phyloP scores from a whole-genome alignment of 2,888 invertebrate genomes.

The Cheilosia soror region DNA sequence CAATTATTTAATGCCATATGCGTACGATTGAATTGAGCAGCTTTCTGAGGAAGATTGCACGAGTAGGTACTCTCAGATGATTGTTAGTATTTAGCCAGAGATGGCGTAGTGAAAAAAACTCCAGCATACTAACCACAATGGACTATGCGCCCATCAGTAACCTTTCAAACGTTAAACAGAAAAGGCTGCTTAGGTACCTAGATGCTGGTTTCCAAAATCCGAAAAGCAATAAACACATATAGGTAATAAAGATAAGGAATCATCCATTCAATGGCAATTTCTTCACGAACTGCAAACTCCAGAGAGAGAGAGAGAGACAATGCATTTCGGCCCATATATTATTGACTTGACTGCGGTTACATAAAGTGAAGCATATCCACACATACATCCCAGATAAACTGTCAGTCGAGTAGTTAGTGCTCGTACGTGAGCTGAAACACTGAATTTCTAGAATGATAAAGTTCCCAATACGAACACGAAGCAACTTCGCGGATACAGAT shows the following conservation, averaged over 20 bases:
- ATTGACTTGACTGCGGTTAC: conserved; percentile 24
- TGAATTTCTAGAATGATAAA: conserved; percentile 18
- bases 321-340: not conserved
- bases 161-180: too few species aligned
- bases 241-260: not conserved
- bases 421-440: conserved; percentile 44
- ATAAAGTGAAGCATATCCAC: conserved; percentile 7
- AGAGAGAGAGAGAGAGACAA: not conserved
- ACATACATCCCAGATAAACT: conserved; percentile 11
- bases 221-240: not conserved
- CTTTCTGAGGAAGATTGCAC: too few species aligned
- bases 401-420: conserved; percentile 42
- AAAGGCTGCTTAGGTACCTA: too few species aligned
- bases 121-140: too few species aligned
- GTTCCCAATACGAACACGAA: conserved; percentile 12
- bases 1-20: too few species aligned
- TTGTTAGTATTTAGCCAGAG: too few species aligned
- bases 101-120: too few species aligned
- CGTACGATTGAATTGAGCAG: too few species aligned
- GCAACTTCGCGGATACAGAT: conserved; percentile 32
- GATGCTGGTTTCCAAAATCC: too few species aligned
- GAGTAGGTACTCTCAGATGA: too few species aligned
- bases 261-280: too few species aligned
- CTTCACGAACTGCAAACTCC: conserved; percentile 5
- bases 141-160: too few species aligned